A percentile compares a stretch with the other conserved stretches of the same genome.
These are phyloP conservation scores for Cyanocitta stelleri DNA, from an alignment of 2,113 vertebrate genomes.

Conservation along the genomic window DNA sequence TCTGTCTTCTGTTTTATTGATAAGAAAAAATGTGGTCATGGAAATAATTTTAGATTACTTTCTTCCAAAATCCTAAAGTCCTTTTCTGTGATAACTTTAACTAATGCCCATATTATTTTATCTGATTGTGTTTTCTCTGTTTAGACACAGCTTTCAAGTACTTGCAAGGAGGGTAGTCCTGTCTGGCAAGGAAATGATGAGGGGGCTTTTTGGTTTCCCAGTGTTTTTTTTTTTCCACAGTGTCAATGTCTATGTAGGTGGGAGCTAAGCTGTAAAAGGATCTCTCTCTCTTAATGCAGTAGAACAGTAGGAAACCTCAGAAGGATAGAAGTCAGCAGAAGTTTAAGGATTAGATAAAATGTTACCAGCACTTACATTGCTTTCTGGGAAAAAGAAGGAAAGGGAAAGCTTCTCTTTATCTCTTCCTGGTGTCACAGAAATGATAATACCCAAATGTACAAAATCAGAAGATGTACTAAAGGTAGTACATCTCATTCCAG, in stretches of 20 bases:
- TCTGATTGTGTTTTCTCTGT: background rate
- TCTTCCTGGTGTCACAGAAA: background rate
- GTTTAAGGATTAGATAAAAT: background rate
- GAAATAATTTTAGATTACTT: background rate
- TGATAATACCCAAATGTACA: background rate
- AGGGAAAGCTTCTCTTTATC: background rate
- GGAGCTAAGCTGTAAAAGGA: background rate
- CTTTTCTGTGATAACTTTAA: background rate
- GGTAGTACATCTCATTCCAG: background rate
- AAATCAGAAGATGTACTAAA: background rate
- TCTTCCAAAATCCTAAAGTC: background rate
- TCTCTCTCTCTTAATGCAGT: background rate
- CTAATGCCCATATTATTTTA: background rate
- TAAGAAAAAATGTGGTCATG: background rate
- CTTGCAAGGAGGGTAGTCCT: background rate
- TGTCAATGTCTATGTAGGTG: background rate
- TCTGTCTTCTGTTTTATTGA: background rate
- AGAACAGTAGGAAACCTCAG: background rate
- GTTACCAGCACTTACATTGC: background rate
- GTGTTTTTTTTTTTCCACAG: background rate
- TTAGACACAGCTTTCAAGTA: background rate
- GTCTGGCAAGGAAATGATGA: background rate
- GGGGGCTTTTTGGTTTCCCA: background rate
- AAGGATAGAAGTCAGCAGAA: background rate
- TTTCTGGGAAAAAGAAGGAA: background rate